Percentiles rank a stretch among this genome's conserved stretches.
These are phyloP conservation scores for Tetropium fuscum DNA, from an alignment of 2,888 invertebrate species.

Conservation along the genomic window DNA sequence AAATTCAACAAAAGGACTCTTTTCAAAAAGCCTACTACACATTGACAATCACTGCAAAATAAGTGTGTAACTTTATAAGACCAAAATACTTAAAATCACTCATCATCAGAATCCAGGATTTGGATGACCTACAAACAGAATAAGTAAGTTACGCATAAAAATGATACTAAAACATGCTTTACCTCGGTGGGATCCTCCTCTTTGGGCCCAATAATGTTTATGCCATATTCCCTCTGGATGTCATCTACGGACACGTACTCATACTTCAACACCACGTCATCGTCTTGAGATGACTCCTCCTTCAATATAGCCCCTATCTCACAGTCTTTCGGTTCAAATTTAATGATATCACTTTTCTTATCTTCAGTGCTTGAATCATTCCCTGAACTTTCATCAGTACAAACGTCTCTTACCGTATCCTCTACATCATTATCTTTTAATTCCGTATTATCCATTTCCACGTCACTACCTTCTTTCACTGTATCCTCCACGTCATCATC, in stretches of 20 bases:
- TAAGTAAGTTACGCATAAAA: neutral
- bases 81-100: neutral
- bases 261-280: neutral
- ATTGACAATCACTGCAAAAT: neutral
- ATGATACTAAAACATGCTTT: neutral
- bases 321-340: too few species aligned
- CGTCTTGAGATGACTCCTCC: neutral
- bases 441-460: too few species aligned
- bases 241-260: conserved; percentile 5
- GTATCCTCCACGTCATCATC: neutral
- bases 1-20: too few species aligned
- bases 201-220: too few species aligned
- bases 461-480: neutral
- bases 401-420: too few species aligned
- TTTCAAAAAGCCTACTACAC: too few species aligned
- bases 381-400: neutral
- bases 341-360: neutral
- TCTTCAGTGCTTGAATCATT: neutral
- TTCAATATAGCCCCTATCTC: too few species aligned
- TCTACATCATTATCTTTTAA: neutral
- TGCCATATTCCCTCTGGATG: neutral
- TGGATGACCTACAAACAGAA: conserved; percentile 10
- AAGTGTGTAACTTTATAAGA: neutral
- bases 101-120: conserved; percentile 5
- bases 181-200: too few species aligned